phyloP scores from a whole-genome alignment of 2,113 vertebrate genomes.

The Scortum barcoo region DNA sequence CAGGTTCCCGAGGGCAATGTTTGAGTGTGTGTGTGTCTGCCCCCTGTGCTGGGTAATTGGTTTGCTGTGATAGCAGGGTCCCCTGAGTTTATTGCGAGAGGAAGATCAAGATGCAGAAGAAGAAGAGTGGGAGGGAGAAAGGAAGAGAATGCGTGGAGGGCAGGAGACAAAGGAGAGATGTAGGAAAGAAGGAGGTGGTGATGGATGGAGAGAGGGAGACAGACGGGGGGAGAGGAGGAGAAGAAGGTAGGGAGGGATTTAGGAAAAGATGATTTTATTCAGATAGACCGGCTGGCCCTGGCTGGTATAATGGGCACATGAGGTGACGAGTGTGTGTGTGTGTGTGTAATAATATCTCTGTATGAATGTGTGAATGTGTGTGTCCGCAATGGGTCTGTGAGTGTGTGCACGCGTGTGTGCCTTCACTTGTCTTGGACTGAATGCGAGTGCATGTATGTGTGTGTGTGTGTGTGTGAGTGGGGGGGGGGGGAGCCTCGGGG shows the following conservation, averaged over 20 bases:
- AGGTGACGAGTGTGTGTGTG: constrained; percentile 37
- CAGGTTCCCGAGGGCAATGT: constrained; percentile 27
- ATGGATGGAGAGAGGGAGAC: neutral
- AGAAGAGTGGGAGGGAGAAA: neutral
- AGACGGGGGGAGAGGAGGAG: neutral
- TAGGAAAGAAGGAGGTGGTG: neutral
- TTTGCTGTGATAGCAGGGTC: constrained; percentile 60
- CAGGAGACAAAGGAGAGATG: constrained; percentile 1
- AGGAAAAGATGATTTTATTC: constrained; percentile 39
- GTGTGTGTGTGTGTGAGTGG: constrained; percentile 25
- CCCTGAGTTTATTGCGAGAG: constrained; percentile 54
- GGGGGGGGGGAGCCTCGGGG: constrained; percentile 19
- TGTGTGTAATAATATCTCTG: neutral
- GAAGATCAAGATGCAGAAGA: constrained; percentile 7
- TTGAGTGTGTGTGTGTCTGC: constrained; percentile 5
- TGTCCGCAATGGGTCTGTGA: neutral
- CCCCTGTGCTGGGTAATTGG: constrained; percentile 54
- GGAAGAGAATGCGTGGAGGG: neutral
- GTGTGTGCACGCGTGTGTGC: constrained; percentile 14
- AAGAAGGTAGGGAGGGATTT: neutral
- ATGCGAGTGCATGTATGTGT: neutral
- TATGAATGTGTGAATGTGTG: constrained; percentile 22
- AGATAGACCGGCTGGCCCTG: constrained; percentile 41
- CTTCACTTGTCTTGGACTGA: constrained; percentile 39
- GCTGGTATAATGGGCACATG: constrained; percentile 48